These are phyloP conservation scores for Scrobipalpa costella DNA, from an alignment of 2,888 invertebrate species.

Conservation along the genomic window DNA sequence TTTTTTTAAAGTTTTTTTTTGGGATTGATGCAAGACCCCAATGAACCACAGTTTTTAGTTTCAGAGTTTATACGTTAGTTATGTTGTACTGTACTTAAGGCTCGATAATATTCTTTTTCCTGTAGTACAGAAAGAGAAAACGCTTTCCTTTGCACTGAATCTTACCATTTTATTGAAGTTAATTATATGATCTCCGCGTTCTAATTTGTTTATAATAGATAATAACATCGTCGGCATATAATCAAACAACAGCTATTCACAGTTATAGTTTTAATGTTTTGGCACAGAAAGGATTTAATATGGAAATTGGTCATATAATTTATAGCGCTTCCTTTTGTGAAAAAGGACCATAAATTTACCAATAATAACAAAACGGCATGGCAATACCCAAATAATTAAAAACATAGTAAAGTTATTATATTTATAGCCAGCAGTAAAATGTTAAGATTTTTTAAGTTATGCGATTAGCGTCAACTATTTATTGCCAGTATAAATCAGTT, in stretches of 20 bases:
- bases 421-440: conserved; percentile 12
- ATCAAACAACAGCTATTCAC: background rate
- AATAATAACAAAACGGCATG: background rate
- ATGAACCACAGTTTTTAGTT: no score
- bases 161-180: no score
- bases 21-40: no score
- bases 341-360: background rate
- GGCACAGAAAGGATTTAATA: conserved; percentile 1
- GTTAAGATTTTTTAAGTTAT: conserved; percentile 5
- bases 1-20: no score
- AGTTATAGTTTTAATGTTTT: conserved; percentile 11
- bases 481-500: conserved; percentile 51
- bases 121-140: no score
- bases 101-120: no score
- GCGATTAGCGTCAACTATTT: conserved; percentile 47
- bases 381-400: conserved; percentile 13
- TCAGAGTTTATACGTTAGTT: no score
- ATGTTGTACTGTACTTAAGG: no score
- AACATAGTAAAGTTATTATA: background rate
- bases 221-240: background rate
- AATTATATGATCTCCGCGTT: background rate
- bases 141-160: no score
- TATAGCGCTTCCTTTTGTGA: conserved; percentile 6
- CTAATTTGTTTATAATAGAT: conserved; percentile 2
- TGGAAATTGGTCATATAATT: conserved; percentile 15